A percentile compares a stretch with the other conserved stretches of the same genome.
phyloP scores from a whole-genome alignment of 2,113 vertebrate genomes.

The Sclerurus mexicanus region DNA sequence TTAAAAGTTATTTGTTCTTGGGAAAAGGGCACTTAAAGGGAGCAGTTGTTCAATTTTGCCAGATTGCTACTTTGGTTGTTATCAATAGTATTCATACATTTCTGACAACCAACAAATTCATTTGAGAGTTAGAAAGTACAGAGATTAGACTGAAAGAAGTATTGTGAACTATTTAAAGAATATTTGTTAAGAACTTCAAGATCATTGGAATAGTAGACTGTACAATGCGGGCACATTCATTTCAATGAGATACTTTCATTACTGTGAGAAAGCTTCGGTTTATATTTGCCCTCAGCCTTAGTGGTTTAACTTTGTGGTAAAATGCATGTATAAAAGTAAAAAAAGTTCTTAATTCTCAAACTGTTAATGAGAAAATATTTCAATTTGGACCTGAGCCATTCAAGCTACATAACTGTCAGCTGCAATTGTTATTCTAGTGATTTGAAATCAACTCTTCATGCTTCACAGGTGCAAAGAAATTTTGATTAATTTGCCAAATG shows the following conservation, averaged over 20 bases:
- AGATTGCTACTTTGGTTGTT: not conserved
- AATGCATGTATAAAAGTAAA: not conserved
- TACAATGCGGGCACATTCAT: not conserved
- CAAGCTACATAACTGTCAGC: not conserved
- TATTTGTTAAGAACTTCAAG: not conserved
- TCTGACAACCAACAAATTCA: not conserved
- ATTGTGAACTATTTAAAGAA: not conserved
- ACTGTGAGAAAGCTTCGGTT: not conserved
- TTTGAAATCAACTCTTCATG: constrained; percentile 6
- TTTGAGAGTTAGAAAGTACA: not conserved
- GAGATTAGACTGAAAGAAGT: not conserved
- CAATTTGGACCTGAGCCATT: not conserved
- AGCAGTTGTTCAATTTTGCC: not conserved
- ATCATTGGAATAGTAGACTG: not conserved
- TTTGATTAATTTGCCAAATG: not conserved
- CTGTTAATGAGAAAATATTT: not conserved
- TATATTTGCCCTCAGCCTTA: not conserved
- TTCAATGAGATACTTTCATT: not conserved
- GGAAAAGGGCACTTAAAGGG: not conserved
- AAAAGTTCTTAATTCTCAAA: not conserved
- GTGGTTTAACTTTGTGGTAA: not conserved
- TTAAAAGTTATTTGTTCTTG: not conserved
- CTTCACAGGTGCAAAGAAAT: constrained; percentile 6
- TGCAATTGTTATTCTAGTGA: not conserved
- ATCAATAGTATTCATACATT: not conserved